Evolutionary conservation across 2,888 invertebrate species (phyloP).

Genomic region (Gnatocerus cornutus): DNA sequence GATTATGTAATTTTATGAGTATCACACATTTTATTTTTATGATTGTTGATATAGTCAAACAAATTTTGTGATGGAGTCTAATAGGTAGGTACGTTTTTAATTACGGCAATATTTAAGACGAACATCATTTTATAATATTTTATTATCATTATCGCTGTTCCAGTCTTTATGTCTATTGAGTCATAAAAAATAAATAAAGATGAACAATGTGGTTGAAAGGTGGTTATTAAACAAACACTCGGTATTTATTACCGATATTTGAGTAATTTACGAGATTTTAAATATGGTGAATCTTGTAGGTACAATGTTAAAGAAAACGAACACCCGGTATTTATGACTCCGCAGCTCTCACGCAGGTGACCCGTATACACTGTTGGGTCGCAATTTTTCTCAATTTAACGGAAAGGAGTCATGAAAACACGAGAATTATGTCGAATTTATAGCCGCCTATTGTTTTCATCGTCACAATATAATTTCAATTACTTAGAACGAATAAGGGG

Average conservation of each 20-base stretch:
- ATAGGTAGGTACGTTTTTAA: not conserved
- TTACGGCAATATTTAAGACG: conserved; percentile 3
- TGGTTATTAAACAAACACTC: not conserved
- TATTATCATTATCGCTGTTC: conserved; percentile 3
- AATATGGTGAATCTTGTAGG: not conserved
- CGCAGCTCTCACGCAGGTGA: conserved; percentile 47
- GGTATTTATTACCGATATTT: not conserved
- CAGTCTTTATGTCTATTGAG: not conserved
- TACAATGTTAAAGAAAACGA: conserved; percentile 41
- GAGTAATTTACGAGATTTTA: not conserved
- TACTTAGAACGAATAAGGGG: conserved; percentile 36
- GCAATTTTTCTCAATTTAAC: conserved; percentile 44
- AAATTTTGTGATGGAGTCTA: too few species aligned
- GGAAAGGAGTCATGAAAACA: conserved; percentile 43
- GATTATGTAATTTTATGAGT: not conserved
- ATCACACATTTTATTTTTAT: too few species aligned
- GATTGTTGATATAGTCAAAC: too few species aligned
- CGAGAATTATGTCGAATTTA: conserved; percentile 42
- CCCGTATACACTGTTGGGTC: conserved; percentile 45
- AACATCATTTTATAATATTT: conserved; percentile 5
- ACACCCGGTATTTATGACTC: conserved; percentile 46
- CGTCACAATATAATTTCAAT: conserved; percentile 41
- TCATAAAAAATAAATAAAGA: conserved; percentile 8
- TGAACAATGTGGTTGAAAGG: conserved; percentile 4
- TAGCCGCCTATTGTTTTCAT: conserved; percentile 34